Base-by-base conservation (phyloP, 92 coral and sea anemone genomes). In the Umimayanthus chanpuru region DNA sequence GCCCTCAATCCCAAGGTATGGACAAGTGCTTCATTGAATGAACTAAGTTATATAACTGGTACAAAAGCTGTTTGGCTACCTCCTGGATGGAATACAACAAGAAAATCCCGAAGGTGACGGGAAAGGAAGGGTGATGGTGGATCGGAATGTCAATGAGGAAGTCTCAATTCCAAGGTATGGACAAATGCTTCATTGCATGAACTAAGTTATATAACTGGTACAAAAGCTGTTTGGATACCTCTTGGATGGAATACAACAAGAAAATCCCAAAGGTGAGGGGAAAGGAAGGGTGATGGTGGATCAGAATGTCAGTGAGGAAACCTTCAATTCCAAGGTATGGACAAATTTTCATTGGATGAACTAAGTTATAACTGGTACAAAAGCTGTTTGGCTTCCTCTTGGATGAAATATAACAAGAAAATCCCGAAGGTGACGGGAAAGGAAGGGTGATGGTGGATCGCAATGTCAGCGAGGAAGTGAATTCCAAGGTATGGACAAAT, bases 41-140 rank as follows among this genome's bases (percentile, higher is more conserved):
- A 97, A 97, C 90, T 97, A 95, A 36, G 96, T n/a, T n/a, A 92
- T 29, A 97, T 87, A 38, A 95, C 76, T 85, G 99, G 97, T 92
- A 97, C 66, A 97, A 88, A 81, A 91, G 74, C 49, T 76, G 86
- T 65, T 92, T 92, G 71, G 98, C 94, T 43, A 92, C 90, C 47
- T 89, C 93, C 98, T 95, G 49, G 40, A 72, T 50, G 72, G 6
- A 10, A 29, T 58, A 29, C 14, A 84, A 1, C 23, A 15, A 2
- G 23, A 79, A 28, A 61, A 12, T 50, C 56, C 56, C 3, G 56
- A 50, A 50, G 15, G 8, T 5, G 56, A 12, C 16, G 56, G 18
- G 56, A 5, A 30, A 16, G 73, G 73, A n/a, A 6, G 73, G 32
- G 73, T 47, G 9, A 5, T 6, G 50, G 50, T 47, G 50, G 50